Conservation (phyloP, 2,888 invertebrate species). For the Hyppa rectilinea region DNA sequence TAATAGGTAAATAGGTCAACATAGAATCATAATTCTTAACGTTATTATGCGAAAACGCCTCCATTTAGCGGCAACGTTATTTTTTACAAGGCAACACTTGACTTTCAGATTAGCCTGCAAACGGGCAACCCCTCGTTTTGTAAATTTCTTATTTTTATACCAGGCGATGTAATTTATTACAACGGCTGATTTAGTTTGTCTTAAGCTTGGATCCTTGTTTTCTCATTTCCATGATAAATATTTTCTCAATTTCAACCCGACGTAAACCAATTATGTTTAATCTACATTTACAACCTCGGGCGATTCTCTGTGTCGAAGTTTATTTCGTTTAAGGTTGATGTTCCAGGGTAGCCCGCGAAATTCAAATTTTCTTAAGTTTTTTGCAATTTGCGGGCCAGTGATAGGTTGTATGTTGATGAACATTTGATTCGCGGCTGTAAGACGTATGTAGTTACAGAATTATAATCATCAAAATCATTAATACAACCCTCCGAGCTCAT, state of each 20-base stretch:
- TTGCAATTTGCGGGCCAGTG: no score
- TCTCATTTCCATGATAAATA: constrained; percentile 75
- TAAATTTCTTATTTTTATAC: constrained; percentile 61
- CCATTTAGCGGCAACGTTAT: constrained; percentile 47
- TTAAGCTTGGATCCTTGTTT: constrained; percentile 69
- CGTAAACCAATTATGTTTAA: constrained; percentile 72
- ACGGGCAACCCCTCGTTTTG: constrained; percentile 42
- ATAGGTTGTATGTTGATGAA: no score
- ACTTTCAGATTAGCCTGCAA: constrained; percentile 50
- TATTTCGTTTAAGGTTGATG: constrained; percentile 57
- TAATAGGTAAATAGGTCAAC: constrained; percentile 56
- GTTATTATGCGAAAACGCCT: constrained; percentile 52
- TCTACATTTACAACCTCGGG: constrained; percentile 68
- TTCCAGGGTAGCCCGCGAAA: no score
- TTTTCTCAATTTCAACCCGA: constrained; percentile 73
- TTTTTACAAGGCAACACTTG: constrained; percentile 57
- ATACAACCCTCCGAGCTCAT: no score
- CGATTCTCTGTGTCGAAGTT: constrained; percentile 50
- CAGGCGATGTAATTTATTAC: constrained; percentile 68
- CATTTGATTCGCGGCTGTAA: no score
- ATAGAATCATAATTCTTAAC: constrained; percentile 49
- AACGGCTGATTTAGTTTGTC: constrained; percentile 69
- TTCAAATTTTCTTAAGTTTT: no score
- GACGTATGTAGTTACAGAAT: no score
- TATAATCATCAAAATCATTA: no score